phyloP scores from a whole-genome alignment of 2,888 invertebrate species.

The Dorcus hopei region DNA sequence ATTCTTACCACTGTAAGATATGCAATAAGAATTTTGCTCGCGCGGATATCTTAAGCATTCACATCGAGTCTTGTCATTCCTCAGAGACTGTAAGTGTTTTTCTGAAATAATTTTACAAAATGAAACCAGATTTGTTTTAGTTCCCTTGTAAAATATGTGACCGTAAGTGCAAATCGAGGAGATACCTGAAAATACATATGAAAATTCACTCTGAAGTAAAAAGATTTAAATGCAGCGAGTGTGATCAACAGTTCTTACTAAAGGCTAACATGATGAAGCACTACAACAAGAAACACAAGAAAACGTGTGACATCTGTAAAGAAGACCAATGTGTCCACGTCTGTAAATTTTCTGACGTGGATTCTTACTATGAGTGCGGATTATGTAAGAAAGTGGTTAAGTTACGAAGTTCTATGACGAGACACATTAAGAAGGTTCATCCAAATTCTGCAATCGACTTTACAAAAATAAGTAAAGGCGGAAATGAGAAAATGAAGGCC shows the following conservation, averaged over 20 bases:
- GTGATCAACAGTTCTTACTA: slow-evolving; percentile 24
- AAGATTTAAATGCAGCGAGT: slow-evolving; percentile 31
- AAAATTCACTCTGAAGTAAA: slow-evolving; percentile 24
- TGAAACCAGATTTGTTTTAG: not conserved
- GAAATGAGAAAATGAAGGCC: not conserved
- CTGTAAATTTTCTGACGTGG: slow-evolving; percentile 18
- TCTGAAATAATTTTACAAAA: not conserved
- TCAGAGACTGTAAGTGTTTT: slow-evolving; percentile 4
- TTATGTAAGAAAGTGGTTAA: slow-evolving; percentile 42
- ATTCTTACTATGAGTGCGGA: slow-evolving; percentile 35
- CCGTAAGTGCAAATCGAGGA: slow-evolving; percentile 28
- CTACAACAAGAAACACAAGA: slow-evolving; percentile 22
- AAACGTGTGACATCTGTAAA: slow-evolving; percentile 13
- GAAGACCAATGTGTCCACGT: slow-evolving; percentile 7
- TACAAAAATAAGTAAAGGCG: slow-evolving; percentile 8
- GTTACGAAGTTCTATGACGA: slow-evolving; percentile 39
- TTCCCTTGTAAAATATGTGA: slow-evolving; percentile 23
- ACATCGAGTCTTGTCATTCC: slow-evolving; percentile 22
- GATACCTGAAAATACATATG: slow-evolving; percentile 29
- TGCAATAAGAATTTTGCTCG: slow-evolving; percentile 33
- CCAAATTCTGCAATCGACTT: slow-evolving; percentile 22
- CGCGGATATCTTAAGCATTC: slow-evolving; percentile 22
- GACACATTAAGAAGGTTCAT: slow-evolving; percentile 42
- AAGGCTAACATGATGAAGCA: slow-evolving; percentile 30
- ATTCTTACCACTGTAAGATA: slow-evolving; percentile 23